Evolutionary conservation across 2,113 vertebrate genomes (phyloP), one percentile per base, ranked within the genome.

Genomic region (Equus przewalskii): DNA sequence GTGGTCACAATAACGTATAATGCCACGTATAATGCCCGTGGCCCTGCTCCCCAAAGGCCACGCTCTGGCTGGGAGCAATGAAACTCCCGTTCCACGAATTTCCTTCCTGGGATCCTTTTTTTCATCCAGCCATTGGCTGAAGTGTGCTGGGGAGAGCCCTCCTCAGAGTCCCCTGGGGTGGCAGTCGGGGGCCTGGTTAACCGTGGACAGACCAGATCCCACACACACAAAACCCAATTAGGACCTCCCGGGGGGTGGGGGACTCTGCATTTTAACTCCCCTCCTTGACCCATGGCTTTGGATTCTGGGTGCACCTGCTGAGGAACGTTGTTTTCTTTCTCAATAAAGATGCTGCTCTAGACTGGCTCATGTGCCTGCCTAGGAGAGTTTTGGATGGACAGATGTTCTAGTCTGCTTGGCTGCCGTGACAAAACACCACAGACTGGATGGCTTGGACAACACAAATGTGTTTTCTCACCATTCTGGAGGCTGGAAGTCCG

Each of bases 171-270:
- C 58, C 8, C 3, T 51, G 75, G 8, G 2, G 49, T 7, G 49
- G 49, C 49, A 2, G 49, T 1, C 7, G 49, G 49, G 49, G 46
- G 22, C 22, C 26, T 33, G 22, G 22, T 51, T 36, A 12, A 54
- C 14, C 15, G 11, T 3, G 0, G 30, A 69, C 46, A 69, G 14
- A 36, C 30, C 33, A 6, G 1, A 15, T 51, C n/a, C 22, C 8
- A 7, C n/a, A 33, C 46, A 36, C 5, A 69, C 33, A 12, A 12
- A 21, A 2, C 21, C 14, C 9, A 28, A 11, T 86, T 64, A 54
- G 83, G 22, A 86, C n/a, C 46, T 86, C 21, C 21, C 26, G 28
- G 67, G 26, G 51, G 24, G 3, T 21, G 26, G n/a, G 16, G 24
- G 51, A 44, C 12, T 87, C 24, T 72, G 67, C 67, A 30, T 87